Conservation (phyloP, 2,797 vertebrate species). For the Sebastes glaucus region DNA sequence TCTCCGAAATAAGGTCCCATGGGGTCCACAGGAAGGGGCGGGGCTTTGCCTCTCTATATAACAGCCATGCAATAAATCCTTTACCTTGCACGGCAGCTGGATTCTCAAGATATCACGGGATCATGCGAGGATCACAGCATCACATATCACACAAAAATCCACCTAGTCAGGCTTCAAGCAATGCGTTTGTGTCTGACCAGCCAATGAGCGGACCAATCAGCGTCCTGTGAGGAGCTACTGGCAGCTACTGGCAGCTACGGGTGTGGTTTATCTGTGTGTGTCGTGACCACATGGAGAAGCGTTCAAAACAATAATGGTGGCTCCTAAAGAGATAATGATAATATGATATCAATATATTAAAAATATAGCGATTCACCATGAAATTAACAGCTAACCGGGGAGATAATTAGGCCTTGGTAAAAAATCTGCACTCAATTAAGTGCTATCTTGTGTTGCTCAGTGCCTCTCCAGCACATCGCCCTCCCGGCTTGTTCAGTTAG, state of each 20-base stretch:
- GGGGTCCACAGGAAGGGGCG: no score
- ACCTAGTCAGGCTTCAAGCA: background rate
- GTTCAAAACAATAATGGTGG: no score
- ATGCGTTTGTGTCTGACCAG: no score
- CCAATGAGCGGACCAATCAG: rapidly evolving
- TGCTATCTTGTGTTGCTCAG: constrained; percentile 46
- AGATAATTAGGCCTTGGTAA: constrained; percentile 48
- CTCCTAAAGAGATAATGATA: background rate
- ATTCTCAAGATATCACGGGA: background rate
- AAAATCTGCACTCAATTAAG: constrained; percentile 60
- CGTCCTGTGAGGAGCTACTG: no score
- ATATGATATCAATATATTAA: background rate
- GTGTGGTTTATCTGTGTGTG: no score
- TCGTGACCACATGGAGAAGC: no score
- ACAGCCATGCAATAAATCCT: background rate
- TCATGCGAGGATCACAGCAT: background rate
- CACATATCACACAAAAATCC: background rate
- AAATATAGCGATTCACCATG: background rate
- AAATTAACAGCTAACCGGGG: constrained; percentile 46
- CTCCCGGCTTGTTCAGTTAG: constrained; percentile 50
- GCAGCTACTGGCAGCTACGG: no score
- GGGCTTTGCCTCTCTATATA: background rate
- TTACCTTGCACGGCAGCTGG: background rate
- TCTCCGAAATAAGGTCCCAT: no score
- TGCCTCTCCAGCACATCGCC: constrained; percentile 38